Evolutionary conservation across 1,140 invertebrate genomes (phyloP), one percentile per base, ranked within the genome.

Genomic region (Anadara kagoshimensis): DNA sequence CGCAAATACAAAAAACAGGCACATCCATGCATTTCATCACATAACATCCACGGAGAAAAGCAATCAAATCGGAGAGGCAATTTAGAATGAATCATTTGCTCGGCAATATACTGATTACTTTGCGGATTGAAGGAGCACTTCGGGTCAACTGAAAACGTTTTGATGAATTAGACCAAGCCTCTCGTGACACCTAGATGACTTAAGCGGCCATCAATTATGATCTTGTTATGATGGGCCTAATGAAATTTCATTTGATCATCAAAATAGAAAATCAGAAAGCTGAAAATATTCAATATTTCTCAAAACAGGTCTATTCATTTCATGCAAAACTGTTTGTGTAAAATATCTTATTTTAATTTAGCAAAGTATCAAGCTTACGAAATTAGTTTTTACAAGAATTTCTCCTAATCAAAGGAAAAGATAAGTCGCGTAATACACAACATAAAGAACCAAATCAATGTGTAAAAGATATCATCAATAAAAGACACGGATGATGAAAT

Each of bases 81-180:
- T 56, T 58, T 61, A 1, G 36, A 10, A 24, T 20, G 26, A 56
- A 44, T 69, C 67, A 45, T 51, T 18, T 22, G 58, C 44, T 61
- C 57, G 7, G 57, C 57, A 29, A 59, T 59, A 41, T 41, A 41
- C 57, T 41, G 57, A 59, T 59, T 59, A 41, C 54, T 61, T 69
- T 61, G 67, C 45, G 26, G 57, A 69, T 53, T 45, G 45, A 69
- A 61, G 43, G 58, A 36, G 29, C 29, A 61, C 62, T 61, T 69
- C 47, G 20, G 67, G 58, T 53, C 57, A 69, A 43, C 61, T 59
- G 53, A 43, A 69, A 69, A 69, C 67, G 57, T 69, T 69, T 69
- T 69, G 67, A 69, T 69, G 67, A 69, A 69, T 69, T 69, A 69
- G 67, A 69, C 62, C 67, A 69, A 69, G 53, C 18, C 58, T 59